phyloP scores from a whole-genome alignment of 2,797 vertebrate genomes.

The Aeoliscus strigatus region DNA sequence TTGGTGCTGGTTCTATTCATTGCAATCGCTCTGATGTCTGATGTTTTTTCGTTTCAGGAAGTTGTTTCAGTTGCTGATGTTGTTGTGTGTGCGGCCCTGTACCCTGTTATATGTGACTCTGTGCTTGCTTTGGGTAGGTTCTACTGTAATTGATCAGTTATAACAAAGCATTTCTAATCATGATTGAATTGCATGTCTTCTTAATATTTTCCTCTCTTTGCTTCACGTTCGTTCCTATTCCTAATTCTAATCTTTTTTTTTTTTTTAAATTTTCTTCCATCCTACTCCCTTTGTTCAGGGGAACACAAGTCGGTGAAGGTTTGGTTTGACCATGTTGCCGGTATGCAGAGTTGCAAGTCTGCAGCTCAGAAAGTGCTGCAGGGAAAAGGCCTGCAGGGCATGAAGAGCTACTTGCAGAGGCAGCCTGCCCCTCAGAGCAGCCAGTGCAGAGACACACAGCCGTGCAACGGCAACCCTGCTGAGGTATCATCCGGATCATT shows the following conservation, averaged over 20 bases:
- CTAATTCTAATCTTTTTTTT: neutral
- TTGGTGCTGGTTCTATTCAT: neutral
- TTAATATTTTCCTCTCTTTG: too few relatives aligned
- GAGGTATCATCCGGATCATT: conserved; percentile 73
- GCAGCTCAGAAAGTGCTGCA: conserved; percentile 74
- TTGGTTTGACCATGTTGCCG: conserved; percentile 83
- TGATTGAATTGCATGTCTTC: too few relatives aligned
- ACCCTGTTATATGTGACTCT: conserved; percentile 76
- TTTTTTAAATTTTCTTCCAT: neutral
- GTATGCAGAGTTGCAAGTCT: conserved; percentile 69
- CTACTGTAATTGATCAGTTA: neutral
- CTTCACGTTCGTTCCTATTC: neutral
- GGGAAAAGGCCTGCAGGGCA: conserved; percentile 72
- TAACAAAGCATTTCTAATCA: too few relatives aligned
- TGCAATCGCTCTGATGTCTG: neutral
- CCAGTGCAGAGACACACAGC: conserved; percentile 50
- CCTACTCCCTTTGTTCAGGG: conserved; percentile 54
- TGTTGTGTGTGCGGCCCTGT: conserved; percentile 84
- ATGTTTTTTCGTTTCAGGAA: conserved; percentile 68
- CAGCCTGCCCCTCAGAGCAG: conserved; percentile 69
- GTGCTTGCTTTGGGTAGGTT: conserved; percentile 62
- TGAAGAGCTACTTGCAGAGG: conserved; percentile 82
- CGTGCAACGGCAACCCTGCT: conserved; percentile 68
- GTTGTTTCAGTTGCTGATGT: conserved; percentile 79
- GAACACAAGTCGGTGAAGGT: conserved; percentile 64